A percentile compares a stretch with the other conserved stretches of the same genome.
These are phyloP conservation scores for Dasyornis broadbenti DNA, from an alignment of 2,113 vertebrate species.

Conservation along the genomic window DNA sequence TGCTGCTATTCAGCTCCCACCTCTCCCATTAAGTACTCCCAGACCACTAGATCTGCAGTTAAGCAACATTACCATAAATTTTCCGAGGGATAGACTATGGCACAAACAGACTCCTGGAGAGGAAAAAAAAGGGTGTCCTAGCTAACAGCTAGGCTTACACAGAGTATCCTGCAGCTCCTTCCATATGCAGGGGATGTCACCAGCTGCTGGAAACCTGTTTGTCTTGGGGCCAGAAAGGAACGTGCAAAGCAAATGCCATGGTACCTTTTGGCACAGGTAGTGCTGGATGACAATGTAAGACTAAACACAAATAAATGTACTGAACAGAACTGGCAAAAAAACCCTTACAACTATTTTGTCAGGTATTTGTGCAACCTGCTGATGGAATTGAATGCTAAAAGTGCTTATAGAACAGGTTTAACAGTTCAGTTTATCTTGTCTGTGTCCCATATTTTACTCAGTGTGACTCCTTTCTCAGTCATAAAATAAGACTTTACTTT, in stretches of 20 bases:
- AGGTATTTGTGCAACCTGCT: not conserved
- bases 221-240: not conserved
- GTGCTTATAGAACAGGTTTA: not conserved
- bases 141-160: not conserved
- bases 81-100: not conserved
- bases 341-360: not conserved
- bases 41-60: not conserved
- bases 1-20: not conserved
- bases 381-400: not conserved
- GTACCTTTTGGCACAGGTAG: not conserved
- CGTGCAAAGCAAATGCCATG: not conserved
- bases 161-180: not conserved
- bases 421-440: not conserved
- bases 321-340: not conserved
- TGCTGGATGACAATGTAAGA: not conserved
- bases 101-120: not conserved
- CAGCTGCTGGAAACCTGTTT: not conserved
- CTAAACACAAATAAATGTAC: not conserved
- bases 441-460: not conserved
- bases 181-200: not conserved
- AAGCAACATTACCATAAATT: not conserved
- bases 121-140: not conserved
- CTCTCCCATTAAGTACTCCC: not conserved
- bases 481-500: not conserved
- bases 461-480: not conserved